Conservation (phyloP, 1,140 invertebrate genomes). For the Tribolium madens region DNA sequence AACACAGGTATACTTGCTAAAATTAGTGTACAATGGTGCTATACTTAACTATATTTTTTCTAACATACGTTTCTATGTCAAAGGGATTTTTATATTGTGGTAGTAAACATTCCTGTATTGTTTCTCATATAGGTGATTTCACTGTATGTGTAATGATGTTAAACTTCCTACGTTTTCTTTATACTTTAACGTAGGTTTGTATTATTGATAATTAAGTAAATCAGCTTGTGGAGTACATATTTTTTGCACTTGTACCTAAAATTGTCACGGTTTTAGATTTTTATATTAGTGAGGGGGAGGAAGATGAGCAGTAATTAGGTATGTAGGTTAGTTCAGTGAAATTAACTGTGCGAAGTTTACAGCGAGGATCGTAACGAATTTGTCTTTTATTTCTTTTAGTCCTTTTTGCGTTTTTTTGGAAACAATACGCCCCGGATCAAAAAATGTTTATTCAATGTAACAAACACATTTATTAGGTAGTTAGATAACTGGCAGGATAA, state of each 20-base stretch:
- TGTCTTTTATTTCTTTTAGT: neutral
- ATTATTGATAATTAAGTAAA: slow-evolving; percentile 15
- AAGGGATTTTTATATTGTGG: neutral
- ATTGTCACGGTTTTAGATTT: neutral
- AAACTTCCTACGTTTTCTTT: slow-evolving; percentile 27
- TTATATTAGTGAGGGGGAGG: neutral
- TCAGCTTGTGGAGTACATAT: neutral
- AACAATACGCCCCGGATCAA: slow-evolving; percentile 17
- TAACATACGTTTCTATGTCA: neutral
- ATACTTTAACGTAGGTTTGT: slow-evolving; percentile 13
- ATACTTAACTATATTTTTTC: neutral
- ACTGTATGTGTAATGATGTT: slow-evolving; percentile 18
- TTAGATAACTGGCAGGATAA: slow-evolving; percentile 46
- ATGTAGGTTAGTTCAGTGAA: neutral
- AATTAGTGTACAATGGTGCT: slow-evolving; percentile 14
- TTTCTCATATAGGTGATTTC: slow-evolving; percentile 28
- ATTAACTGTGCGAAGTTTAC: neutral
- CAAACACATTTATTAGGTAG: slow-evolving; percentile 46
- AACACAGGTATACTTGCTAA: slow-evolving; percentile 37
- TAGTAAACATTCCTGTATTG: slow-evolving; percentile 7
- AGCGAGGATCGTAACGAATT: neutral
- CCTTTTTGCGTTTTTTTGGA: slow-evolving; percentile 8
- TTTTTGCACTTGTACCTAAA: neutral
- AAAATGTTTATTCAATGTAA: slow-evolving; percentile 42
- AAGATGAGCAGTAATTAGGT: neutral